Evolutionary conservation across 2,888 invertebrate species (phyloP), one percentile per base, ranked within the genome.

Genomic region (Cordilura impudica): DNA sequence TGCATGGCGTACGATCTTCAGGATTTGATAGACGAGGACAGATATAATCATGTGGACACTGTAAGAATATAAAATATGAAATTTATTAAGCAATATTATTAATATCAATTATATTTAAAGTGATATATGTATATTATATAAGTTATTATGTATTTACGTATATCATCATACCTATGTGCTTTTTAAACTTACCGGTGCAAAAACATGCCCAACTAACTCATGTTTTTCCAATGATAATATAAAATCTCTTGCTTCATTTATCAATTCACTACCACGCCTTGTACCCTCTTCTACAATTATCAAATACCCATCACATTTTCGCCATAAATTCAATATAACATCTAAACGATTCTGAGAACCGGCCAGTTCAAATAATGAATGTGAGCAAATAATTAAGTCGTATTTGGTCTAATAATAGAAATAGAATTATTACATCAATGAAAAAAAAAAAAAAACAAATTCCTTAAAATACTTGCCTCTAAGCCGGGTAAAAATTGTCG

Each of bases 241-340:
- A 87, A 94, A 95, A 82, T 97, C 95, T 84, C 97, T 92, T 0
- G 95, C 95, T 91, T 98, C 97, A 83, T 95, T 94, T 0, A 98
- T 91, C 83, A 96, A 91, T 87, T 92, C 91, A 86, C 95, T 97
- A 2, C 97, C 98, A 45, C 94, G 94, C 81, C 93, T 93, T 0
- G 94, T 94, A 4, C 98, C 98, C 82, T 94, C 93, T 89, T 98
- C 98, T 0, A 97, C 92, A 4, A 98, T 91, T 12, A 98, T 92
- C 85, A 98, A 90, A 87, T 95, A 97, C 10, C 94, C 92, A 82
- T 93, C 92, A 0, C 97, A 96, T 90, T 96, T 97, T 66, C 93
- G 93, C 98, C 98, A 98, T 7, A 98, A 90, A 84, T 94, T 95
- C 60, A 93, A 91, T 70, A 97, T 89, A 0, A 92, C 92, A 84